phyloP scores from a whole-genome alignment of 1,140 invertebrate genomes.

The Grapholita molesta region DNA sequence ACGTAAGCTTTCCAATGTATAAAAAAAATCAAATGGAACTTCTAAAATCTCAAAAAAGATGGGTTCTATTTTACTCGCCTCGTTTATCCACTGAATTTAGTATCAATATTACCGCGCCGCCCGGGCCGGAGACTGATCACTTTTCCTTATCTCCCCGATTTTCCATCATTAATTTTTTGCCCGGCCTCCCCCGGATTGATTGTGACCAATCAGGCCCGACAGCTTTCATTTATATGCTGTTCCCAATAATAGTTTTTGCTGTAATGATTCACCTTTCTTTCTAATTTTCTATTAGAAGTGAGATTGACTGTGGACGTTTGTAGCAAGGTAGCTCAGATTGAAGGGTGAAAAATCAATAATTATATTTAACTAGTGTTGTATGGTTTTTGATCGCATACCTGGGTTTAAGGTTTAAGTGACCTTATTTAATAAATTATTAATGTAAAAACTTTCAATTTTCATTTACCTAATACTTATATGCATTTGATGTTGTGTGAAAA shows the following conservation, averaged over 20 bases:
- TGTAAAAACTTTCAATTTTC: no score
- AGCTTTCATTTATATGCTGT: conserved; percentile 46
- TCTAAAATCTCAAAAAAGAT: not conserved
- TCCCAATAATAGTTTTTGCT: conserved; percentile 20
- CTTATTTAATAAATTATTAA: no score
- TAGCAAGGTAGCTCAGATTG: not conserved
- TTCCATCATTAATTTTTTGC: conserved; percentile 66
- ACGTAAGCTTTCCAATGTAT: not conserved
- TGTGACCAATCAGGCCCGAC: conserved; percentile 51
- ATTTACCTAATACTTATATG: no score
- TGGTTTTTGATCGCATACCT: no score
- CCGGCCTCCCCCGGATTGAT: conserved; percentile 47
- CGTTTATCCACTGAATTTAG: conserved; percentile 26
- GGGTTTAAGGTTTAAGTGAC: no score
- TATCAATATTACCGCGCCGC: conserved; percentile 41
- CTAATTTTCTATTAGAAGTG: conserved; percentile 5
- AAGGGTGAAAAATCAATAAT: not conserved
- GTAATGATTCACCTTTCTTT: conserved; percentile 13
- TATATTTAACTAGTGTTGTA: not conserved
- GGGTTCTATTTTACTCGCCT: not conserved
- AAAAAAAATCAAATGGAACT: not conserved
- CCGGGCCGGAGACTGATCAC: conserved; percentile 34
- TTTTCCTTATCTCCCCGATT: conserved; percentile 46
- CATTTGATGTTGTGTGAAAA: no score
- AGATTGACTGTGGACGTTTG: not conserved